Conservation (phyloP, 2,888 invertebrate species). For the Ceramica pisi region DNA sequence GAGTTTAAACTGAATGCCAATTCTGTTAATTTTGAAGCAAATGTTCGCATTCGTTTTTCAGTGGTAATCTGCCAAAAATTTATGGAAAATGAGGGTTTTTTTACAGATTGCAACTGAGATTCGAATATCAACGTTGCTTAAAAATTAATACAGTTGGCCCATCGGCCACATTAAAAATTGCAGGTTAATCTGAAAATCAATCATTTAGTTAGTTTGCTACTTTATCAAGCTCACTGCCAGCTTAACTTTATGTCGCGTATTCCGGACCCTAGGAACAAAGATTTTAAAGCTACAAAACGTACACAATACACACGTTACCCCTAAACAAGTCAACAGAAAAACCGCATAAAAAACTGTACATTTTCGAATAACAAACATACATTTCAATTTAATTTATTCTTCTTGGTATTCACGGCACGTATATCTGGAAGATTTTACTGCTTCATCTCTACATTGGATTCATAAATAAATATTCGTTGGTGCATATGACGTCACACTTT, state of each 20-base stretch:
- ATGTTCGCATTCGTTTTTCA: no score
- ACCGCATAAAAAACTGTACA: conserved; percentile 1
- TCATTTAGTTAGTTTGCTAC: no score
- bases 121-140: no score
- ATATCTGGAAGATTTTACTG: conserved; percentile 42
- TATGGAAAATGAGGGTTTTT: no score
- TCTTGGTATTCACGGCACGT: conserved; percentile 41
- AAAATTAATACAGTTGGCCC: no score
- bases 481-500: conserved; percentile 43
- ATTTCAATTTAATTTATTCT: conserved; percentile 51
- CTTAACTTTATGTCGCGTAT: background rate
- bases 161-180: background rate
- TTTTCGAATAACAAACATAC: conserved; percentile 29
- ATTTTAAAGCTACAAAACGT: background rate
- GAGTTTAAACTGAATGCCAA: background rate
- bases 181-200: background rate
- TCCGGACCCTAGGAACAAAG: background rate
- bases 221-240: background rate
- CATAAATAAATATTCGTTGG: conserved; percentile 48
- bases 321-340: conserved; percentile 31
- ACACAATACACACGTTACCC: conserved; percentile 7
- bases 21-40: no score
- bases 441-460: conserved; percentile 44
- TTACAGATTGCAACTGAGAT: no score
- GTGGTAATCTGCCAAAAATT: no score